phyloP scores from a whole-genome alignment of 92 coral and sea anemone genomes.

The Pocillopora meandrina region DNA sequence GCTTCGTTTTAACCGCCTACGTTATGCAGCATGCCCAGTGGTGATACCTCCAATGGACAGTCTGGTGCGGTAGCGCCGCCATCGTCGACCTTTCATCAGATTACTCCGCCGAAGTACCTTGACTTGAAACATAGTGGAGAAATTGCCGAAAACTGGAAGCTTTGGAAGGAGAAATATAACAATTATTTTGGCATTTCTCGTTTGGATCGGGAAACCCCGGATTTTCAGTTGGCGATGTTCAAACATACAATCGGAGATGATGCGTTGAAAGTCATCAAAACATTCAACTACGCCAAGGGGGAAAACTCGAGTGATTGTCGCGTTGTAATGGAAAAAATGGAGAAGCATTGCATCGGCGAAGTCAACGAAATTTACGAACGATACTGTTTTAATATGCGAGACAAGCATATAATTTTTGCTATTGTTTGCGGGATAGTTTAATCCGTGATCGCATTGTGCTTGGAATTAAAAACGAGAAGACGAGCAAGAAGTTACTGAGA shows the following conservation, averaged over 20 bases:
- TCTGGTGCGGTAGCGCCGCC: not conserved
- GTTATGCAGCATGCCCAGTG: not conserved
- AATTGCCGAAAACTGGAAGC: slow-evolving; percentile 42
- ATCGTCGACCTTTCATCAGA: slow-evolving; percentile 20
- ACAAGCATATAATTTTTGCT: slow-evolving; percentile 42
- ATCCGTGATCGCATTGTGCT: slow-evolving; percentile 35
- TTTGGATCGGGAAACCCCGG: slow-evolving; percentile 11
- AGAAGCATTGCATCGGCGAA: slow-evolving; percentile 11
- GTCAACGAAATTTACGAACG: slow-evolving; percentile 19
- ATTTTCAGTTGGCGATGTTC: slow-evolving; percentile 30
- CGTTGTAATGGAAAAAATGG: slow-evolving; percentile 16
- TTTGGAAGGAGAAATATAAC: slow-evolving; percentile 38
- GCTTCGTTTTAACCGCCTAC: slow-evolving; percentile 5
- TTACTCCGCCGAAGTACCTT: slow-evolving; percentile 26
- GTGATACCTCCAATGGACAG: not conserved
- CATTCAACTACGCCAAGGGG: not conserved
- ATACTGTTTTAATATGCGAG: slow-evolving; percentile 14
- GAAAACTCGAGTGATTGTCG: slow-evolving; percentile 26
- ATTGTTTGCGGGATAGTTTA: slow-evolving; percentile 26
- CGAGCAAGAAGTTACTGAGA: slow-evolving; percentile 17
- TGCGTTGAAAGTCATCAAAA: slow-evolving; percentile 33
- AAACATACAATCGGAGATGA: slow-evolving; percentile 25
- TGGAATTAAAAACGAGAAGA: slow-evolving; percentile 17
- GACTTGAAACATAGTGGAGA: slow-evolving; percentile 20
- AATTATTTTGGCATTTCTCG: slow-evolving; percentile 19